phyloP scores from a whole-genome alignment of 2,113 vertebrate species.

The Sphyrna mokarran region DNA sequence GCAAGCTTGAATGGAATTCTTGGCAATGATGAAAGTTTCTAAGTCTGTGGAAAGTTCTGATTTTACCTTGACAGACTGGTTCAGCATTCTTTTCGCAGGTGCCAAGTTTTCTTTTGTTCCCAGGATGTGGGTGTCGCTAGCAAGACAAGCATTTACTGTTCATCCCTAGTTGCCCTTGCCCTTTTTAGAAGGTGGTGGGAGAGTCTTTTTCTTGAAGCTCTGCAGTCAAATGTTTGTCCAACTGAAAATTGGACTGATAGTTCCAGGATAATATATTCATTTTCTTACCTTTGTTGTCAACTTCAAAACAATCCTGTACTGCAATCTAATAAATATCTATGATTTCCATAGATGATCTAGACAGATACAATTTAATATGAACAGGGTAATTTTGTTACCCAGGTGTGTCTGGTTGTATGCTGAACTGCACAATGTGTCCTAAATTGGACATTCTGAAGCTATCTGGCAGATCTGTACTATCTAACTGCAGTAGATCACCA shows the following conservation, averaged over 20 bases:
- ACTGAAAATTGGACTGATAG: not conserved
- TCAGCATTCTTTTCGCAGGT: not conserved
- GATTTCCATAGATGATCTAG: not conserved
- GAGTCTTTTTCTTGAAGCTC: not conserved
- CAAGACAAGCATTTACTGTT: not conserved
- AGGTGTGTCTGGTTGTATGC: not conserved
- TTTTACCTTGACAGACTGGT: not conserved
- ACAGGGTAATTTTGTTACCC: not conserved
- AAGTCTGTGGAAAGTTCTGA: not conserved
- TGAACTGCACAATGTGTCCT: not conserved
- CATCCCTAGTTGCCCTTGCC: not conserved
- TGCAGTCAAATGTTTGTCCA: not conserved
- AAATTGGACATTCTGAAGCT: not conserved
- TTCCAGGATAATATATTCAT: not conserved
- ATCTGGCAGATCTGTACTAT: not conserved
- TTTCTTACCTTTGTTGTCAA: not conserved
- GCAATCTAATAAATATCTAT: not conserved
- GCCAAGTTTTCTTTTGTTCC: no score
- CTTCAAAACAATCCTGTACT: not conserved
- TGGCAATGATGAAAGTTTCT: slow-evolving; percentile 22
- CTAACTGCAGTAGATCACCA: not conserved
- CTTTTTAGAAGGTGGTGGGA: not conserved
- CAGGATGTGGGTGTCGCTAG: not conserved
- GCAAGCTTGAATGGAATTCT: not conserved
- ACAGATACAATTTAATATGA: not conserved